Percentiles rank a stretch among this genome's conserved stretches.
Evolutionary conservation across 2,797 vertebrate genomes (phyloP).

Genomic region (Thamnophis elegans): DNA sequence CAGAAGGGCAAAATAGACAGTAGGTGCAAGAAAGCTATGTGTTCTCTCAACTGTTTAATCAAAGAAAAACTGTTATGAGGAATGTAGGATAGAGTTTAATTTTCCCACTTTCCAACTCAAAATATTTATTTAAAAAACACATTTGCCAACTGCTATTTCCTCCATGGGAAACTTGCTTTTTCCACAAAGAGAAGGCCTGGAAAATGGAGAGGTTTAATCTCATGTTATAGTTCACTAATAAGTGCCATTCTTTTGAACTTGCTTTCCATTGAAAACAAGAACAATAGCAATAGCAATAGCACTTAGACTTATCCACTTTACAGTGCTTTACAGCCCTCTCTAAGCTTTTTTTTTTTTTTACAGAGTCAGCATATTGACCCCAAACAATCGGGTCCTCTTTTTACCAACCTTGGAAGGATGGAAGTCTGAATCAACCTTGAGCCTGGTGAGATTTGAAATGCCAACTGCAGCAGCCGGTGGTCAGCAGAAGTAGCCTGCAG

Average conservation of each 20-base stretch:
- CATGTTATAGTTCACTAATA: background rate
- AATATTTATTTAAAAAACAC: background rate
- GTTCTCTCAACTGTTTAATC: background rate
- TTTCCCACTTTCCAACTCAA: background rate
- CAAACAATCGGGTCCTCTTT: no score
- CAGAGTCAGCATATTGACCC: no score
- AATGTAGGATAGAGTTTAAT: background rate
- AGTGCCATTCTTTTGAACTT: background rate
- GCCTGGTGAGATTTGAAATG: no score
- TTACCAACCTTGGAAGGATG: no score
- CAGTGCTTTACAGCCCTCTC: no score
- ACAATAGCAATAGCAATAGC: background rate
- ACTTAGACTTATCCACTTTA: no score
- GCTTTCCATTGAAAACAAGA: background rate
- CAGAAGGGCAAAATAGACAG: constrained; percentile 32
- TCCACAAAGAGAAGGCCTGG: background rate
- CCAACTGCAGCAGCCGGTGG: no score
- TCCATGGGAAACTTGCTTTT: background rate
- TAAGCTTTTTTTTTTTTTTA: no score
- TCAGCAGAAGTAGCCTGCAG: no score
- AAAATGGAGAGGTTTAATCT: background rate
- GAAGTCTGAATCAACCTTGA: no score
- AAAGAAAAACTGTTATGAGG: background rate
- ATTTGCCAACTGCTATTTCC: background rate
- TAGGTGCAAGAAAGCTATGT: background rate